Evolutionary conservation across 1,140 invertebrate genomes (phyloP).

Genomic region (Spodoptera frugiperda): DNA sequence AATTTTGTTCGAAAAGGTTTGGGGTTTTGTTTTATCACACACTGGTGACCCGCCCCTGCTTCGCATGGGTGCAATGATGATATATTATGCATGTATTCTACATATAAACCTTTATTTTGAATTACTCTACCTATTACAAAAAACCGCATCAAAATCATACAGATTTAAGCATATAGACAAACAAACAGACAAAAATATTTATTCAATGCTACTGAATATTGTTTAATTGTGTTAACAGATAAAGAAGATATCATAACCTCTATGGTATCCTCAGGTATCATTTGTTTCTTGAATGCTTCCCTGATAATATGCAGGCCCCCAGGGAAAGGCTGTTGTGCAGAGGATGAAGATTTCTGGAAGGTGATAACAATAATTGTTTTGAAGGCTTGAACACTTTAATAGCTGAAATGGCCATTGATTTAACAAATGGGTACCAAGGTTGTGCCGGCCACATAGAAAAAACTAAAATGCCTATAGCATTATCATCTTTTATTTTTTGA

Average conservation of each 20-base stretch:
- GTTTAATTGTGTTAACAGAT: background rate
- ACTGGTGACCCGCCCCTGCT: too few species aligned
- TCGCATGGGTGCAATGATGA: too few species aligned
- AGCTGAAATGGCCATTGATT: background rate
- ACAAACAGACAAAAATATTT: too few species aligned
- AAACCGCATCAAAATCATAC: too few species aligned
- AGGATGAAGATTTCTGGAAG: background rate
- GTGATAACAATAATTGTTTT: background rate
- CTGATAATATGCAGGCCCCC: constrained; percentile 6
- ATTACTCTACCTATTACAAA: too few species aligned
- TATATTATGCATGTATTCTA: too few species aligned
- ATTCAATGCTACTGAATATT: background rate
- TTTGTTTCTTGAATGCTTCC: background rate
- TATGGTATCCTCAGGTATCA: background rate
- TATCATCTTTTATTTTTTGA: background rate
- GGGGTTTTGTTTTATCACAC: too few species aligned
- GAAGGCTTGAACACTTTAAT: background rate
- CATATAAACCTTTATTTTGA: too few species aligned
- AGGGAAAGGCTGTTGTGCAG: too few species aligned
- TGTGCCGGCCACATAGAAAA: background rate
- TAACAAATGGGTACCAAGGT: background rate
- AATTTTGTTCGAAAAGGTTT: too few species aligned
- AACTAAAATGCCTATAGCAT: background rate
- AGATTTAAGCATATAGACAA: too few species aligned
- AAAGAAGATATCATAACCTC: background rate